A percentile compares a stretch with the other conserved stretches of the same genome.
Conservation (phyloP, 2,888 invertebrate species). For the Sphaeridia pumilis region DNA sequence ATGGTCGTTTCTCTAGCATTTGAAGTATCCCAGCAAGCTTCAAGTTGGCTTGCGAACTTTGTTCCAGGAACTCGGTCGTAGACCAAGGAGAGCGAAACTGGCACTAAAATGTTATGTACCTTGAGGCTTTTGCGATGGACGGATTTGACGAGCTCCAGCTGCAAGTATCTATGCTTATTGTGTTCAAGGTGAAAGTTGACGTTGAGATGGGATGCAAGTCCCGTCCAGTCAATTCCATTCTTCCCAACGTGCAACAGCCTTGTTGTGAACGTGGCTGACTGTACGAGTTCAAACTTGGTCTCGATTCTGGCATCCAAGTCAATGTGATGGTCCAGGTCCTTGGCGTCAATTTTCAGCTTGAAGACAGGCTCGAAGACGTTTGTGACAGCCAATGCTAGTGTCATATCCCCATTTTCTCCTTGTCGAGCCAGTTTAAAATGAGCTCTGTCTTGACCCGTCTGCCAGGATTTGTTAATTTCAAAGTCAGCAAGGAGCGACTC, state of each 20-base stretch:
- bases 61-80: constrained; percentile 22
- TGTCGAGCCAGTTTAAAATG: constrained; percentile 3
- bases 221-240: background rate
- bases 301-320: constrained; percentile 17
- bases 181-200: constrained; percentile 5
- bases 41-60: constrained; percentile 24
- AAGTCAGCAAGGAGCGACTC: constrained; percentile 16
- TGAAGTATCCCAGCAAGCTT: constrained; percentile 37
- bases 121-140: constrained; percentile 27
- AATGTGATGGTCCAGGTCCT: constrained; percentile 8
- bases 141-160: constrained; percentile 27
- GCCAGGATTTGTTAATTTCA: constrained; percentile 7
- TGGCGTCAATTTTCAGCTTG: background rate
- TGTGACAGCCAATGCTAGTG: background rate
- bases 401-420: background rate
- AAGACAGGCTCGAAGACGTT: constrained; percentile 3
- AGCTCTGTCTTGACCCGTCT: background rate
- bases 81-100: constrained; percentile 34
- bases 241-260: background rate
- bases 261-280: constrained; percentile 9
- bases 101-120: constrained; percentile 36
- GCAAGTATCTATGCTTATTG: constrained; percentile 24
- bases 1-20: constrained; percentile 27
- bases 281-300: constrained; percentile 27
- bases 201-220: background rate